Percentiles rank a stretch among this genome's conserved stretches.
phyloP scores from a whole-genome alignment of 2,797 vertebrate species.

The Hippocampus kuda region DNA sequence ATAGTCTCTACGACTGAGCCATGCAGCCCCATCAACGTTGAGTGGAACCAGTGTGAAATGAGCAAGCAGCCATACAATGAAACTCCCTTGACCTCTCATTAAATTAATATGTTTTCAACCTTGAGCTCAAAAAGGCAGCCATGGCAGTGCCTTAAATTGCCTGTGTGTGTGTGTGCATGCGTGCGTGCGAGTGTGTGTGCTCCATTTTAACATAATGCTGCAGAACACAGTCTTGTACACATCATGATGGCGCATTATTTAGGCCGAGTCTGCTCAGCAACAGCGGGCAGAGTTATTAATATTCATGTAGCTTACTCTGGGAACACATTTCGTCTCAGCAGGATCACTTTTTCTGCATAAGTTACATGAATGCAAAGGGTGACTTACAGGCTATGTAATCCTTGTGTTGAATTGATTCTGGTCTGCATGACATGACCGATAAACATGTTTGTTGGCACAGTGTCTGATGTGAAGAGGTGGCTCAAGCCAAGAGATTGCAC shows the following conservation, averaged over 20 bases:
- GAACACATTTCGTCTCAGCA: conserved; percentile 18
- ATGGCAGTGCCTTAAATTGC: background rate
- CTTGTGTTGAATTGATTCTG: background rate
- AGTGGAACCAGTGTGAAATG: background rate
- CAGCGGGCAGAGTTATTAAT: conserved; percentile 29
- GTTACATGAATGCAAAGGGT: background rate
- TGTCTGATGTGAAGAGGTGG: conserved; percentile 4
- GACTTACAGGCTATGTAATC: background rate
- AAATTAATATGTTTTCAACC: background rate
- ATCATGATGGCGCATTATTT: conserved; percentile 47
- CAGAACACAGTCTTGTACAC: conserved; percentile 13
- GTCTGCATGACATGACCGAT: background rate
- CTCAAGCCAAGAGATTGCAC: background rate
- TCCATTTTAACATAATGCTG: background rate
- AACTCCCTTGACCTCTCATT: conserved; percentile 2
- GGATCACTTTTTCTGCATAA: background rate
- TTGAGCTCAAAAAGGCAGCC: background rate
- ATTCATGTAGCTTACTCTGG: conserved; percentile 30
- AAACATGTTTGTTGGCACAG: background rate
- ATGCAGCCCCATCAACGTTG: too few species aligned
- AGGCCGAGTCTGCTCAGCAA: conserved; percentile 28
- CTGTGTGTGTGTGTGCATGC: background rate
- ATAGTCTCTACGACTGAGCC: too few species aligned
- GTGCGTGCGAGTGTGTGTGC: background rate
- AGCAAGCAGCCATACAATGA: conserved; percentile 14